A percentile compares a stretch with the other conserved stretches of the same genome.
phyloP scores from a whole-genome alignment of 1,140 invertebrate genomes.

The Helicorthomorpha holstii region DNA sequence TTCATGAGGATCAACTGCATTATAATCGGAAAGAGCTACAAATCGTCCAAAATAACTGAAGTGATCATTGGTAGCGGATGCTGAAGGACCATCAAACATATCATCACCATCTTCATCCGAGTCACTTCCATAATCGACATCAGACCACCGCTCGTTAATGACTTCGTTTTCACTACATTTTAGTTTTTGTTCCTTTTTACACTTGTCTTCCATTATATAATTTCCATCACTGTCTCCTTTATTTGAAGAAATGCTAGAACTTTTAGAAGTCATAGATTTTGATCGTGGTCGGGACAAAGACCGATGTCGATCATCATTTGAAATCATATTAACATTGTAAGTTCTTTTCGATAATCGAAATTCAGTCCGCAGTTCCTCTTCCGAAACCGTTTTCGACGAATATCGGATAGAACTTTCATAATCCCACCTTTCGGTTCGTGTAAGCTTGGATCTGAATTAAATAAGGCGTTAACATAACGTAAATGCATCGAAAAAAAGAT shows the following conservation, averaged over 20 bases:
- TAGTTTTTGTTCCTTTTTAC: not conserved
- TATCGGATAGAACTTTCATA: not conserved
- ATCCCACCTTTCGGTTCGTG: slow-evolving; percentile 14
- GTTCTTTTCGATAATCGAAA: not conserved
- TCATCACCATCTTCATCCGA: slow-evolving; percentile 29
- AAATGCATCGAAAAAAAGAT: too few relatives aligned
- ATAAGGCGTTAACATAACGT: too few relatives aligned
- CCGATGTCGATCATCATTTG: not conserved
- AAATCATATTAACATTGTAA: not conserved
- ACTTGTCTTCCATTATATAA: not conserved
- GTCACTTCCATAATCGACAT: slow-evolving; percentile 22
- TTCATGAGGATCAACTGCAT: slow-evolving; percentile 69
- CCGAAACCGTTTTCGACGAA: not conserved
- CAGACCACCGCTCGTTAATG: slow-evolving; percentile 29
- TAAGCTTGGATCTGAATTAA: slow-evolving; percentile 13
- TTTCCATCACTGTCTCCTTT: not conserved
- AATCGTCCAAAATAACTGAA: slow-evolving; percentile 27
- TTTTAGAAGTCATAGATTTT: not conserved
- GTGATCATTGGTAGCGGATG: slow-evolving; percentile 6
- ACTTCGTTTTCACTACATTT: not conserved
- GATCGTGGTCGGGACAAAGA: not conserved
- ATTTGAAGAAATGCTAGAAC: not conserved
- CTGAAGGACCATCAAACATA: slow-evolving; percentile 20
- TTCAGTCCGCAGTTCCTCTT: slow-evolving; percentile 3
- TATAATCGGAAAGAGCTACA: slow-evolving; percentile 77